These are phyloP conservation scores for Coenonympha glycerion DNA, from an alignment of 2,888 invertebrate species.

Conservation along the genomic window DNA sequence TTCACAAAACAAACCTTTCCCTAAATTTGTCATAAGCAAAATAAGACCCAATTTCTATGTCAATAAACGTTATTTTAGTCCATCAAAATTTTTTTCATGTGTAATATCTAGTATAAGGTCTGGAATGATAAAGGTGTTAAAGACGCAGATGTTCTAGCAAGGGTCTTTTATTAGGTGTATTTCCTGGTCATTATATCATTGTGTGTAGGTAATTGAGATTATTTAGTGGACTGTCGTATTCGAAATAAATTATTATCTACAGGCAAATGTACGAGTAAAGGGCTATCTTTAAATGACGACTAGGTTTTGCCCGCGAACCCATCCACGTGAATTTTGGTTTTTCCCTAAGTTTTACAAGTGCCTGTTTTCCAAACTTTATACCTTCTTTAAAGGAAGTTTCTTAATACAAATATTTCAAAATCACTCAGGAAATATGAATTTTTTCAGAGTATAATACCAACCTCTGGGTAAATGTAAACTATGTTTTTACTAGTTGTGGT, in stretches of 20 bases:
- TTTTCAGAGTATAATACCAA: no score
- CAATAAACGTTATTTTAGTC: not conserved
- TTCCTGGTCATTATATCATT: constrained; percentile 18
- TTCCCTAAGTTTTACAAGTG: no score
- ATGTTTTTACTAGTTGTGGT: no score
- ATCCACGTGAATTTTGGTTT: no score
- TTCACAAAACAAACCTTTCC: constrained; percentile 8
- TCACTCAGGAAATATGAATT: no score
- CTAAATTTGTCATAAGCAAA: constrained; percentile 15
- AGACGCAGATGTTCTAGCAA: constrained; percentile 17
- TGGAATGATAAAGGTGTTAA: constrained; percentile 8
- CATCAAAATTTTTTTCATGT: not conserved
- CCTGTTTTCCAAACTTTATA: no score
- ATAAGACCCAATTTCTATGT: not conserved
- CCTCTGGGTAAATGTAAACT: no score
- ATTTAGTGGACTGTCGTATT: constrained; percentile 1
- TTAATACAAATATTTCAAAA: no score
- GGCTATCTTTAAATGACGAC: no score
- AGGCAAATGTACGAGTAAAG: not conserved
- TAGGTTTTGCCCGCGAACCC: no score
- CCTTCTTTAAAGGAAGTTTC: no score
- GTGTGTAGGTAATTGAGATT: constrained; percentile 12
- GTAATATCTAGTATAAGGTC: not conserved
- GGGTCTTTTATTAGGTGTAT: constrained; percentile 3
- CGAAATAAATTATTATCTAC: not conserved